phyloP scores from a whole-genome alignment of 2,797 vertebrate species.

The Microctenopoma lineatum region DNA sequence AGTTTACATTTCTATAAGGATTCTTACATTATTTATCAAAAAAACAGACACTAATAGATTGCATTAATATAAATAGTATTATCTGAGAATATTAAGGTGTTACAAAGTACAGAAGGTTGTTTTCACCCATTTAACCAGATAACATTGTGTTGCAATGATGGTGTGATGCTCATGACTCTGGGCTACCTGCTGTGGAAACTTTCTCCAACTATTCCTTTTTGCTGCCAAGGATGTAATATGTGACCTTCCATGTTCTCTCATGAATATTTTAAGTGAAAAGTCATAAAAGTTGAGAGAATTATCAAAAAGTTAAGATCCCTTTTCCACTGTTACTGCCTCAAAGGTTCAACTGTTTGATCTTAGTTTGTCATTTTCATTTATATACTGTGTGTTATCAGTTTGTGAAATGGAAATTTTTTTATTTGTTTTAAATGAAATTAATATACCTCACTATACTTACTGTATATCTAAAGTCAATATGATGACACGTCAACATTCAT shows the following conservation, averaged over 20 bases:
- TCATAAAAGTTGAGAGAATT: conserved; percentile 56
- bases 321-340: conserved; percentile 14
- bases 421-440: too few species aligned
- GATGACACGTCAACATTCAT: conserved; percentile 12
- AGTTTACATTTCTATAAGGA: background rate
- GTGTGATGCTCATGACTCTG: conserved; percentile 25
- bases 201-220: conserved; percentile 33
- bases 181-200: conserved; percentile 37
- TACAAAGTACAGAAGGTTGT: conserved; percentile 39
- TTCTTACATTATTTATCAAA: background rate
- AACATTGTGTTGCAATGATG: conserved; percentile 40
- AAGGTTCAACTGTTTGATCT: conserved; percentile 23
- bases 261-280: conserved; percentile 57
- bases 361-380: background rate
- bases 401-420: too few species aligned
- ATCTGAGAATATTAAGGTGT: conserved; percentile 37
- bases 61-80: background rate
- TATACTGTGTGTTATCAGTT: conserved; percentile 3
- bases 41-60: background rate
- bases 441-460: background rate
- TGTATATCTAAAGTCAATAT: background rate
- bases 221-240: conserved; percentile 30
- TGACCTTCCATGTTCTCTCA: conserved; percentile 31
- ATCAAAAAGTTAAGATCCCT: conserved; percentile 41
- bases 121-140: conserved; percentile 41